A percentile compares a stretch with the other conserved stretches of the same genome.
phyloP scores from a whole-genome alignment of 1,140 invertebrate genomes.

The Vollenhovia emeryi region DNA sequence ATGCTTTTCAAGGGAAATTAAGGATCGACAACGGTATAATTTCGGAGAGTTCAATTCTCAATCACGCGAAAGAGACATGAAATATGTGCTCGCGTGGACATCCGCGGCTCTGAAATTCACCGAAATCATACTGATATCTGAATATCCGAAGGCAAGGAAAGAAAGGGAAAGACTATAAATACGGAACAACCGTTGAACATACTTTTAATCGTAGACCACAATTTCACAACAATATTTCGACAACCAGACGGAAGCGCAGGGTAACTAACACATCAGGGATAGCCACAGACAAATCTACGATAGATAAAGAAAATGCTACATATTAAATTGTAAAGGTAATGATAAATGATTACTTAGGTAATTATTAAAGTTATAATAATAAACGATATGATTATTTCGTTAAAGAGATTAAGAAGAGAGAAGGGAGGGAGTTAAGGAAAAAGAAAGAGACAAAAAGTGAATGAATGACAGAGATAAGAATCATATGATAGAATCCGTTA shows the following conservation, averaged over 20 bases:
- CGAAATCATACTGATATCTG: slow-evolving; percentile 4
- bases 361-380: slow-evolving; percentile 78
- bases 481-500: slow-evolving; percentile 70
- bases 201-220: slow-evolving; percentile 81
- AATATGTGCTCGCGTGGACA: neutral
- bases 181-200: slow-evolving; percentile 65
- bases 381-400: slow-evolving; percentile 82
- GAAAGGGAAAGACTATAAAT: neutral
- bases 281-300: slow-evolving; percentile 86
- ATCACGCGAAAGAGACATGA: neutral
- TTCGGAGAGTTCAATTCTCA: slow-evolving; percentile 33
- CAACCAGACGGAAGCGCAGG: slow-evolving; percentile 86
- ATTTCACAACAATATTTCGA: slow-evolving; percentile 85
- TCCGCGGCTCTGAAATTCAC: neutral
- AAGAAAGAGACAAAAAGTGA: slow-evolving; percentile 27
- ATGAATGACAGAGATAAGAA: slow-evolving; percentile 52
- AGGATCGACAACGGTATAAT: slow-evolving; percentile 1
- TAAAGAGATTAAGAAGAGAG: slow-evolving; percentile 73
- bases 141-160: neutral
- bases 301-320: slow-evolving; percentile 84
- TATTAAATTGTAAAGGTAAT: slow-evolving; percentile 84
- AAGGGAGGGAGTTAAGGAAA: slow-evolving; percentile 31
- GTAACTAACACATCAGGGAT: slow-evolving; percentile 86
- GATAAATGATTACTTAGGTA: slow-evolving; percentile 61
- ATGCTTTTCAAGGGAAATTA: neutral